Conservation (phyloP, 2,113 vertebrate species). For the Ceyx melanurus region DNA sequence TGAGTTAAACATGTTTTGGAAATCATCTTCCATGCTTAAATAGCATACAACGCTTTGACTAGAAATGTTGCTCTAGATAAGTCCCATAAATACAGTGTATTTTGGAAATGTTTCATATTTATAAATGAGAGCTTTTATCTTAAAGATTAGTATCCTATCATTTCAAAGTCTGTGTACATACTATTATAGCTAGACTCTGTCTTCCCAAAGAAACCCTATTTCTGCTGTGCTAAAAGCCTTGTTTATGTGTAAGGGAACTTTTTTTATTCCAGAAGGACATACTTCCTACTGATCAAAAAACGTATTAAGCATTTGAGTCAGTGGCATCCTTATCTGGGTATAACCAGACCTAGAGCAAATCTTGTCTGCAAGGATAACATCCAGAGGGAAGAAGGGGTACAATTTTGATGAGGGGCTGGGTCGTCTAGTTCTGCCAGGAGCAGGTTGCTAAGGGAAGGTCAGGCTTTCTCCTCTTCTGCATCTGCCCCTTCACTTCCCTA, state of each 20-base stretch:
- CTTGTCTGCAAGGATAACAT: fast-evolving
- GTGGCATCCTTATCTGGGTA: background rate
- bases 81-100: background rate
- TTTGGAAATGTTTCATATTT: background rate
- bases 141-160: background rate
- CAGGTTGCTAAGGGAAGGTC: fast-evolving
- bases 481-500: background rate
- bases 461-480: fast-evolving
- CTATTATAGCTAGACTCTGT: background rate
- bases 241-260: background rate
- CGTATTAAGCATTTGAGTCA: background rate
- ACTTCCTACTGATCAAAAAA: background rate
- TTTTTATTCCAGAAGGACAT: background rate
- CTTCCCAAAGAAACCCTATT: background rate
- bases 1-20: background rate
- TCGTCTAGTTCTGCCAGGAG: background rate
- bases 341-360: background rate
- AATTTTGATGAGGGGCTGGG: background rate
- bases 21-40: background rate
- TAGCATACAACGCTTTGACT: background rate
- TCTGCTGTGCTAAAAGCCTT: background rate
- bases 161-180: background rate
- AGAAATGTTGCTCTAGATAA: background rate
- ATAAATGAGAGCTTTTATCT: background rate
- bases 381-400: fast-evolving